These are phyloP conservation scores for Exocentrus adspersus DNA, from an alignment of 2,888 invertebrate species.

Conservation along the genomic window DNA sequence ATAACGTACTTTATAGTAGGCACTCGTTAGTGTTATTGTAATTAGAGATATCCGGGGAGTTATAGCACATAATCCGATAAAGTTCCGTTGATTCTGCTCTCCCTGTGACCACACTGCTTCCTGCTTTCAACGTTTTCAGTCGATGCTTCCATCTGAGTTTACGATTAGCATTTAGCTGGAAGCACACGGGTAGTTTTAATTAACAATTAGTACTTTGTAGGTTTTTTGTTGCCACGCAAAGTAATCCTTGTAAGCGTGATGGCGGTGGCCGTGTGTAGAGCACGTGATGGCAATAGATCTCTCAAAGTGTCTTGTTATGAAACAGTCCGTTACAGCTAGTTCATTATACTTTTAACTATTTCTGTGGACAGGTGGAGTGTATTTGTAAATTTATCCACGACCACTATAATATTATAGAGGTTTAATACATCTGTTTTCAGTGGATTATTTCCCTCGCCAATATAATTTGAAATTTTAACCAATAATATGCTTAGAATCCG, in stretches of 20 bases:
- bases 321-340: no score
- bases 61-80: slow-evolving; percentile 46
- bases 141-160: not conserved
- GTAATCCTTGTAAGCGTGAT: not conserved
- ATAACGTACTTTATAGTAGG: slow-evolving; percentile 51
- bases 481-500: no score
- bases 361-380: no score
- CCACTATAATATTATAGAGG: no score
- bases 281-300: no score
- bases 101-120: not conserved
- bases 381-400: no score
- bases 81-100: slow-evolving; percentile 27
- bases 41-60: slow-evolving; percentile 48
- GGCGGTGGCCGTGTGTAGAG: not conserved
- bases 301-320: no score
- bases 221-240: not conserved
- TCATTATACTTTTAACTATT: no score
- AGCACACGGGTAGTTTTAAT: not conserved
- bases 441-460: no score
- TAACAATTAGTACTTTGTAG: not conserved
- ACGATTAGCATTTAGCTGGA: not conserved
- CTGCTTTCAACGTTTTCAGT: slow-evolving; percentile 19
- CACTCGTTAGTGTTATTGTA: slow-evolving; percentile 49
- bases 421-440: no score
- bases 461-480: no score